Conservation (phyloP, 2,797 vertebrate genomes). For the Hirundo rustica region DNA sequence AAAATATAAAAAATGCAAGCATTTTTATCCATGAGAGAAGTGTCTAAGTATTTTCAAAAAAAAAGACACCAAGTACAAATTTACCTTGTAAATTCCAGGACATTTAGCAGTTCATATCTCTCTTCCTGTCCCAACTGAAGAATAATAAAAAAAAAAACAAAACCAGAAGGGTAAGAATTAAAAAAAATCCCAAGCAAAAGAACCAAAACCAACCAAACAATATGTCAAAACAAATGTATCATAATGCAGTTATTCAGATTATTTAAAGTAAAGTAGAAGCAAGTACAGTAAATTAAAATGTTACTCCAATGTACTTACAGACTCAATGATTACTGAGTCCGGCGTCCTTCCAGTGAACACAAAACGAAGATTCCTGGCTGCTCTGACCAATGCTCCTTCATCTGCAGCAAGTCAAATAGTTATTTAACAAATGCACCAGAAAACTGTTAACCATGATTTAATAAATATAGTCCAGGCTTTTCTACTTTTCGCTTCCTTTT, state of each 20-base stretch:
- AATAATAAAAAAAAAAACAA: neutral
- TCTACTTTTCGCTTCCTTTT: neutral
- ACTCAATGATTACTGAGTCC: conserved; percentile 91
- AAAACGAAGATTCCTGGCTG: conserved; percentile 88
- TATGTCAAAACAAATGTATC: neutral
- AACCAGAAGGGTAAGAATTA: neutral
- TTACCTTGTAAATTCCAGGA: conserved; percentile 96
- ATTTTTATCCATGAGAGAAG: neutral
- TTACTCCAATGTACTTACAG: conserved; percentile 77
- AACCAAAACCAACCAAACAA: neutral
- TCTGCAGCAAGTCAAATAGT: conserved; percentile 75
- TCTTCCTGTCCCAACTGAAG: conserved; percentile 88
- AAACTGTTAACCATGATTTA: neutral
- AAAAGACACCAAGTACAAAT: neutral
- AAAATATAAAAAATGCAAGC: neutral
- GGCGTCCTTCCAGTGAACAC: conserved; percentile 96
- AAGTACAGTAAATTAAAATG: neutral
- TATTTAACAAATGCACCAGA: neutral
- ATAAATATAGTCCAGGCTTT: neutral
- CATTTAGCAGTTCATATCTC: conserved; percentile 92
- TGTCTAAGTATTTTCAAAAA: neutral
- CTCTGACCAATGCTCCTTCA: conserved; percentile 94
- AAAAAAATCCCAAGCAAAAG: neutral
- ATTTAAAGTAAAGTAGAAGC: neutral
- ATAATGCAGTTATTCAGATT: neutral